Percentiles rank a stretch among this genome's conserved stretches.
These are phyloP conservation scores for Aurelia coerulea DNA, from an alignment of 30 jellyfish, hydroid and myxozoan genomes.

Conservation along the genomic window DNA sequence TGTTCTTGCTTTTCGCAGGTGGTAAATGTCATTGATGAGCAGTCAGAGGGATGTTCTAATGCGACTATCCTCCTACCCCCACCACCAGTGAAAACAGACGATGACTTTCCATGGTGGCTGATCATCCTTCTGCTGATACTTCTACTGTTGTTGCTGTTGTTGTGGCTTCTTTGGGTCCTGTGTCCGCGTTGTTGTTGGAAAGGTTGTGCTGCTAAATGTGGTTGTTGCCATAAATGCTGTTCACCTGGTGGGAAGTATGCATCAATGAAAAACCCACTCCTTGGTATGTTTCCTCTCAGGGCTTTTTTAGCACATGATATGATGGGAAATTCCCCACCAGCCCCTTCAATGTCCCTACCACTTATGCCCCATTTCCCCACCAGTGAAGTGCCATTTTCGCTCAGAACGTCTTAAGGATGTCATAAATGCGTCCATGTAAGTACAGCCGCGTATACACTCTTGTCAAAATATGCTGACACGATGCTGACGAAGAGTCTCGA, in stretches of 20 bases:
- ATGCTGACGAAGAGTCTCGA: no score
- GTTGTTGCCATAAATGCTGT: slow-evolving; percentile 78
- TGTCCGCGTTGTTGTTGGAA: slow-evolving; percentile 92
- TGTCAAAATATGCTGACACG: no score
- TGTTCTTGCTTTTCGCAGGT: slow-evolving; percentile 1
- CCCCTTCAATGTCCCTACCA: no score
- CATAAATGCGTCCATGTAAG: no score
- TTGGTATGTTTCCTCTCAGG: no score
- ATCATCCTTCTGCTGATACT: slow-evolving; percentile 63
- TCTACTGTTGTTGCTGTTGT: slow-evolving; percentile 60
- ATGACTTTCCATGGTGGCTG: slow-evolving; percentile 87
- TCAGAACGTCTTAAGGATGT: no score
- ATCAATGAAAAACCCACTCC: slow-evolving; percentile 58
- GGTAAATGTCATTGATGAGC: slow-evolving; percentile 25
- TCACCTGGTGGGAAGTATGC: slow-evolving; percentile 77
- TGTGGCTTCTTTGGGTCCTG: slow-evolving; percentile 85
- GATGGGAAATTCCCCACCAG: no score
- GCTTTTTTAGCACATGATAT: no score
- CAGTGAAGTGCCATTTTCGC: no score
- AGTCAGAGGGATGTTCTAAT: slow-evolving; percentile 38
- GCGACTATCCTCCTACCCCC: slow-evolving; percentile 21
- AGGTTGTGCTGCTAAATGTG: slow-evolving; percentile 45
- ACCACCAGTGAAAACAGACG: not conserved
- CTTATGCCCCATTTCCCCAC: no score
- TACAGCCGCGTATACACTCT: no score